Evolutionary conservation across 2,888 invertebrate species (phyloP).

Genomic region (Eupithecia pulchellata): DNA sequence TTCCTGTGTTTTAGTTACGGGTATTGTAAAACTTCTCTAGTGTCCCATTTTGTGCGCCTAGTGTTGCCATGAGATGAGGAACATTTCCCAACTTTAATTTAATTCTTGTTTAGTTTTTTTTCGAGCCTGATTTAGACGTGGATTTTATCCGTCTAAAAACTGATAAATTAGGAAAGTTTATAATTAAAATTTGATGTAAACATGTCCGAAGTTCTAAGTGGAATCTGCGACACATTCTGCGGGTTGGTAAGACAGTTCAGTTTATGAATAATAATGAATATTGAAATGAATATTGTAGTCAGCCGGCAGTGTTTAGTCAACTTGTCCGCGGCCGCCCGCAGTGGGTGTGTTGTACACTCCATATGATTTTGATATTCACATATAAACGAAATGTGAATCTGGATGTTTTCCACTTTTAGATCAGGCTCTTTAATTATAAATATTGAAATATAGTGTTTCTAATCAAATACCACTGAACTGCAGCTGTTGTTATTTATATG

Average conservation of each 20-base stretch:
- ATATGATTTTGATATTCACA: neutral
- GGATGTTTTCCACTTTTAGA: slow-evolving; percentile 30
- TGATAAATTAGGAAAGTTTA: neutral
- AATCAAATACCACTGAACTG: slow-evolving; percentile 28
- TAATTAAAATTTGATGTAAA: neutral
- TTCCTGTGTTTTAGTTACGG: slow-evolving; percentile 24
- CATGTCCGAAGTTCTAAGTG: neutral
- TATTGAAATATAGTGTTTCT: slow-evolving; percentile 26
- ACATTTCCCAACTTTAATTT: slow-evolving; percentile 3
- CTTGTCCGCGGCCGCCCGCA: neutral
- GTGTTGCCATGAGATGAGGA: neutral
- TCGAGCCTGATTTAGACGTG: slow-evolving; percentile 36
- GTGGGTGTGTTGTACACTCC: neutral
- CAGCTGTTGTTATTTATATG: slow-evolving; percentile 29
- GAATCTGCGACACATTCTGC: neutral
- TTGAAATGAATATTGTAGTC: no score
- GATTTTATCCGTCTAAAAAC: neutral
- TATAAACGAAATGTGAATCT: neutral
- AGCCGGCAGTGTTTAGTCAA: neutral
- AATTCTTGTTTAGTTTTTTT: slow-evolving; percentile 9
- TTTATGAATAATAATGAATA: no score
- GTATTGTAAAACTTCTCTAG: slow-evolving; percentile 17
- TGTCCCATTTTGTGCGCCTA: neutral
- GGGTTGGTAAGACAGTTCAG: neutral
- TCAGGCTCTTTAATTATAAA: slow-evolving; percentile 25